These are phyloP conservation scores for Misgurnus mizolepis DNA, from an alignment of 2,113 vertebrate species.

Conservation along the genomic window DNA sequence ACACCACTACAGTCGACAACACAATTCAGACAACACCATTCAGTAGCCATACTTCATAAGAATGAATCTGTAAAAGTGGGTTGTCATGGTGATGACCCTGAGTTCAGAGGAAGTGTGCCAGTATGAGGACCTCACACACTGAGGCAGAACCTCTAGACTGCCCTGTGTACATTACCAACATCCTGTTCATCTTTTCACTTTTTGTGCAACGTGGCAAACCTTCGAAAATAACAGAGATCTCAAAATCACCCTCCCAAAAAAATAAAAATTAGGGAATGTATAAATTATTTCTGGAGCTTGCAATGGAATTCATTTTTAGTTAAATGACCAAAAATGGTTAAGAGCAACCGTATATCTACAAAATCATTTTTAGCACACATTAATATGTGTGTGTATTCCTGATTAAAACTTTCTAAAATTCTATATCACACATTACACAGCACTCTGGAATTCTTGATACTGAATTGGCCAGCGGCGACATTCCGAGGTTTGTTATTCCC, in stretches of 20 bases:
- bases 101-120: conserved; percentile 48
- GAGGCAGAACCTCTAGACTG: neutral
- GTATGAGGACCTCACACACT: conserved; percentile 41
- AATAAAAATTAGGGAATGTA: neutral
- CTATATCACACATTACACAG: too few species aligned
- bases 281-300: neutral
- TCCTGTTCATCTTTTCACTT: conserved; percentile 12
- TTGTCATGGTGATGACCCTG: conserved; percentile 27
- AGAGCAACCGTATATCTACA: too few species aligned
- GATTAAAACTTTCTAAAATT: too few species aligned
- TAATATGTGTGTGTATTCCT: too few species aligned
- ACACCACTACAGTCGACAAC: neutral
- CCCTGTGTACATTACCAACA: conserved; percentile 8
- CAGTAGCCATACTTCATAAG: neutral
- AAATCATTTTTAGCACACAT: too few species aligned
- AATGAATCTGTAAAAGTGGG: neutral
- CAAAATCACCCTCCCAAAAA: neutral
- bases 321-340: too few species aligned
- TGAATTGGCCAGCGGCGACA: too few species aligned
- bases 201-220: neutral
- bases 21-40: neutral
- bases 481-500: too few species aligned
- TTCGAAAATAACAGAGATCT: neutral
- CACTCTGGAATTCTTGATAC: too few species aligned
- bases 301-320: too few species aligned